Evolutionary conservation across 2,113 vertebrate species (phyloP), one percentile per base, ranked within the genome.

Genomic region (Rhinopithecus roxellana): DNA sequence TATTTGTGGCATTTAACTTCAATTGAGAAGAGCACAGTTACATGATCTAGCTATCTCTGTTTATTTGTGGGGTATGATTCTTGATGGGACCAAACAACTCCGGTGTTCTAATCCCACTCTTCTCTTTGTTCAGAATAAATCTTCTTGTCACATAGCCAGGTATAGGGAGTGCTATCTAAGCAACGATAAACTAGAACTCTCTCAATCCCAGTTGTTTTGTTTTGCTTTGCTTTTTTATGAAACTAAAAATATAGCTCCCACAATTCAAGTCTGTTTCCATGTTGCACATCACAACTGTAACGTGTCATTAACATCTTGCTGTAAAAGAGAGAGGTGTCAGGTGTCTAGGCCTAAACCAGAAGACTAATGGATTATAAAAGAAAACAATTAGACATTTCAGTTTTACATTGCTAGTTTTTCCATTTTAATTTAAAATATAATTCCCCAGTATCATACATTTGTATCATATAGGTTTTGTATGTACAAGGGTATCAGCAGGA

Each of bases 91-190:
- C 17, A 84, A 86, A 50, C 14, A 59, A 91, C n/a, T 72, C 57
- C 25, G 59, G 13, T 70, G 25, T 93, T 93, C 80, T 61, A 85
- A 61, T 67, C n/a, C 55, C 32, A 74, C 81, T 81, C 61, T 85
- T 78, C 17, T 78, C 10, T 72, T 74, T 92, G n/a, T 87, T 83
- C 18, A 87, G 88, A 90, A 74, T 74, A 87, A 90, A 90, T 38
- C 25, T 72, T 43, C 16, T 72, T 85, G 30, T n/a, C 38, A 17
- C 4, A 40, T 48, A 94, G 43, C 22, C 72, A 79, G 67, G 18
- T 22, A 91, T 40, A 52, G 64, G 48, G 75, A 92, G 40, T 81
- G 27, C 27, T 75, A 45, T 52, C 35, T 90, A 64, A 74, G 22
- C 40, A 81, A 48, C n/a, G 74, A 64, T 55, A 45, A 86, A 8